Evolutionary conservation across 1,140 invertebrate species (phyloP).

Genomic region (Solen grandis): DNA sequence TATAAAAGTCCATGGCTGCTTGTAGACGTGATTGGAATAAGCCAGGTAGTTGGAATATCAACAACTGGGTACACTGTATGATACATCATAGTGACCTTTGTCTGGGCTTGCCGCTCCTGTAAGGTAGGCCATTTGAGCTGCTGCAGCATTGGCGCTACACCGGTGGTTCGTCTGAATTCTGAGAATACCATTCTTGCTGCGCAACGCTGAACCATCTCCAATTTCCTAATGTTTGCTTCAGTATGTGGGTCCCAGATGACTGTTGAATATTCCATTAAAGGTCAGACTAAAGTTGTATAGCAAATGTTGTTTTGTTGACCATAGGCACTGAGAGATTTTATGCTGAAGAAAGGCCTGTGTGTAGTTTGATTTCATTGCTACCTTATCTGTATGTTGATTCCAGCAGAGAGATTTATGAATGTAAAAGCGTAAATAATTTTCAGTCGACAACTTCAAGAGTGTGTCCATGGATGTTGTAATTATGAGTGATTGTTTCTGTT

Average conservation of each 20-base stretch:
- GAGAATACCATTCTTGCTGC: conserved; percentile 44
- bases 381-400: conserved; percentile 26
- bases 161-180: conserved; percentile 33
- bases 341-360: conserved; percentile 29
- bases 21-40: too few species aligned
- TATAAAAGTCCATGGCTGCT: too few species aligned
- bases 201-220: conserved; percentile 52
- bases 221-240: too few species aligned
- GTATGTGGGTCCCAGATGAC: too few species aligned
- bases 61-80: conserved; percentile 15
- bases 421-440: conserved; percentile 3
- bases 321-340: conserved; percentile 31
- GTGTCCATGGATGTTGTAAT: conserved; percentile 21
- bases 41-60: conserved; percentile 6
- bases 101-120: conserved; percentile 13
- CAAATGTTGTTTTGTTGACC: conserved; percentile 40
- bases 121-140: conserved; percentile 36
- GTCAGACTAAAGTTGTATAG: conserved; percentile 20
- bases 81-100: conserved; percentile 36
- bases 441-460: conserved; percentile 6
- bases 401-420: too few species aligned
- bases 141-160: conserved; percentile 52
- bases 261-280: too few species aligned
- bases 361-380: conserved; percentile 6
- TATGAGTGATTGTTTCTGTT: background rate